Percentiles rank a stretch among this genome's conserved stretches.
These are phyloP conservation scores for Mastacembelus armatus DNA, from an alignment of 2,797 vertebrate genomes.

Conservation along the genomic window DNA sequence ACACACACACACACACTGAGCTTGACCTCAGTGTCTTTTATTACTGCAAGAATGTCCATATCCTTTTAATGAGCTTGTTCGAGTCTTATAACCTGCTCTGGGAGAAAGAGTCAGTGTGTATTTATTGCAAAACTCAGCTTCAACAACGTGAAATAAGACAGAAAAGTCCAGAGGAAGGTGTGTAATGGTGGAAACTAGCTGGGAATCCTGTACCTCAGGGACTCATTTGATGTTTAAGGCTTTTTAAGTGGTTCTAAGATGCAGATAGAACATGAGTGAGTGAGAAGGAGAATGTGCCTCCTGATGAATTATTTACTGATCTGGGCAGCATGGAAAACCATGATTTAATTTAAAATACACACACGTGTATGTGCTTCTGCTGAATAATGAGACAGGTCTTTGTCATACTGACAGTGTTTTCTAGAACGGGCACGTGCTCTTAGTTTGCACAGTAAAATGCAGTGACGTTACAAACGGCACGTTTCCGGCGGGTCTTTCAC, in stretches of 20 bases:
- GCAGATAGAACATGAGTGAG: not conserved
- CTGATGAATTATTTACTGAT: constrained; percentile 14
- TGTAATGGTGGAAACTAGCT: not conserved
- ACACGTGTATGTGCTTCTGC: too few species aligned
- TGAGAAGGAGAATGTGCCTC: constrained; percentile 46
- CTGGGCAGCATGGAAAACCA: too few species aligned
- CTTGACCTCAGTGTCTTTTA: not conserved
- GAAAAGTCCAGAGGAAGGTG: not conserved
- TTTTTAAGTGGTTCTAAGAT: not conserved
- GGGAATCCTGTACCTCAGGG: not conserved
- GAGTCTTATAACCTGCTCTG: constrained; percentile 10
- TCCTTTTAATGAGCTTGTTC: not conserved
- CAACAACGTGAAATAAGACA: not conserved
- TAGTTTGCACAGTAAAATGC: too few species aligned
- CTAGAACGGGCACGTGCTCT: too few species aligned
- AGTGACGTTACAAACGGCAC: too few species aligned
- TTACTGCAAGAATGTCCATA: not conserved
- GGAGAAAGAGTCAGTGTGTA: too few species aligned
- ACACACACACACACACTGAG: not conserved
- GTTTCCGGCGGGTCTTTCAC: too few species aligned
- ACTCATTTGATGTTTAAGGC: not conserved
- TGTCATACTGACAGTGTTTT: too few species aligned
- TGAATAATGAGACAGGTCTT: too few species aligned
- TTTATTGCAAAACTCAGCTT: too few species aligned
- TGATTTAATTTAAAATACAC: not conserved